Evolutionary conservation across 2,797 vertebrate species (phyloP).

Genomic region (Glossophaga mutica): DNA sequence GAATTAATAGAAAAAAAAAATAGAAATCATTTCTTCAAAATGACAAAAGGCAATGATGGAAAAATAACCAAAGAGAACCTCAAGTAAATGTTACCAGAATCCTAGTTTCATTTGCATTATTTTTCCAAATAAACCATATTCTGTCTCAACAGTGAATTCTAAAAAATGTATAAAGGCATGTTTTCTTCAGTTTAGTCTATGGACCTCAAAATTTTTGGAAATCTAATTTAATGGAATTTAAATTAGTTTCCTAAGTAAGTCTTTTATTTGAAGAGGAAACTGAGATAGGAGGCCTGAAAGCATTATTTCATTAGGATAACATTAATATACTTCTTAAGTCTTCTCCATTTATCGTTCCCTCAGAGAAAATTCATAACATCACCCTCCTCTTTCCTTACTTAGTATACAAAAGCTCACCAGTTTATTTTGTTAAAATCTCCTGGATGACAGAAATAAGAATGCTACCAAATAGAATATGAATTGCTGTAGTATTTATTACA

Average conservation of each 20-base stretch:
- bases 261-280: neutral
- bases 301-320: neutral
- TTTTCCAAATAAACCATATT: slow-evolving; percentile 21
- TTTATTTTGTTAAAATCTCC: neutral
- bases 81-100: neutral
- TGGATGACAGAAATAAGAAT: neutral
- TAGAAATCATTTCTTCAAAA: neutral
- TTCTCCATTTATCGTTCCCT: neutral
- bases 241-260: neutral
- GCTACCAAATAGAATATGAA: neutral
- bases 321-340: neutral
- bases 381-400: neutral
- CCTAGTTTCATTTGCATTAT: neutral
- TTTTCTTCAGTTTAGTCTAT: slow-evolving; percentile 23
- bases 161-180: neutral
- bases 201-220: neutral
- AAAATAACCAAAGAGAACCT: neutral
- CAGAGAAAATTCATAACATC: neutral
- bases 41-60: neutral
- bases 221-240: slow-evolving; percentile 10
- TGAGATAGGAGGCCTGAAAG: neutral
- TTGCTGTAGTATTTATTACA: neutral
- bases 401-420: neutral
- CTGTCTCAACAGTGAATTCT: neutral
- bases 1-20: neutral